These are phyloP conservation scores for Probosciger aterrimus DNA, from an alignment of 2,113 vertebrate genomes.

Conservation along the genomic window DNA sequence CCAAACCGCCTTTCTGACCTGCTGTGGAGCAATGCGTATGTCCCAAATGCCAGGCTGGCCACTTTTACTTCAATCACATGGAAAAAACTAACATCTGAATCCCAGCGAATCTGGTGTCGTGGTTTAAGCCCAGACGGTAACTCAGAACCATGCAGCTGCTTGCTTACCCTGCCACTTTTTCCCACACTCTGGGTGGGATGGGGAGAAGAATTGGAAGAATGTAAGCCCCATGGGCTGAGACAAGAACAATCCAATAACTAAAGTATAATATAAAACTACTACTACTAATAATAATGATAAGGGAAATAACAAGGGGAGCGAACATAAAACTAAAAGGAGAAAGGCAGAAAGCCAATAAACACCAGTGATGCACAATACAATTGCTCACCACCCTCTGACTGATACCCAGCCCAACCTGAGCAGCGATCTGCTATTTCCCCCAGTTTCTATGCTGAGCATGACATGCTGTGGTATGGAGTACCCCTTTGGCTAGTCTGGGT, in stretches of 20 bases:
- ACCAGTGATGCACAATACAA: background rate
- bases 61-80: background rate
- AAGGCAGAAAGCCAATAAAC: background rate
- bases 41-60: background rate
- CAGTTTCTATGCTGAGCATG: background rate
- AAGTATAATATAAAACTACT: background rate
- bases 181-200: background rate
- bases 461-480: background rate
- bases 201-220: background rate
- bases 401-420: background rate
- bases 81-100: background rate
- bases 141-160: background rate
- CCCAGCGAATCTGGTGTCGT: background rate
- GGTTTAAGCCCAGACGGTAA: background rate
- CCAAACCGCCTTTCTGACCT: background rate
- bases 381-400: background rate
- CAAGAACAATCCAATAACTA: background rate
- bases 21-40: accelerated
- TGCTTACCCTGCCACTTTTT: background rate
- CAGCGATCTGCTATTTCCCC: background rate
- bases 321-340: background rate
- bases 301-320: background rate
- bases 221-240: background rate
- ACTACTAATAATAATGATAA: background rate
- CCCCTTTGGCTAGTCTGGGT: background rate